Conservation (phyloP, 2,888 invertebrate species). For the Eucriotettix oculatus region DNA sequence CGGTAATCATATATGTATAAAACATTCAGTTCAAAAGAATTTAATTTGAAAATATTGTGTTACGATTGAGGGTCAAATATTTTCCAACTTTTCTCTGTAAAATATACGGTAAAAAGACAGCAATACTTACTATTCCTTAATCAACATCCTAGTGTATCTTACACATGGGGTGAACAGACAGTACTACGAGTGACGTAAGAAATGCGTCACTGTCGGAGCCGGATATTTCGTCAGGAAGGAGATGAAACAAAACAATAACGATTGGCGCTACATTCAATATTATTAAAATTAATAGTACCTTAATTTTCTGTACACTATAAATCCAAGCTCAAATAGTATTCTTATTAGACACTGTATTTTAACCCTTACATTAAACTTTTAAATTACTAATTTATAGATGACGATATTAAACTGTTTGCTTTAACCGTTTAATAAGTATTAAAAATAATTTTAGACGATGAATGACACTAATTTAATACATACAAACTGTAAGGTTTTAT, state of each 20-base stretch:
- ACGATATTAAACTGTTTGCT: no score
- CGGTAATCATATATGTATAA: not conserved
- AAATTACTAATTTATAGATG: no score
- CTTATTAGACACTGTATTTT: no score
- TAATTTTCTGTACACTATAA: no score
- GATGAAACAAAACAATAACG: not conserved
- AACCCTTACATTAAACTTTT: no score
- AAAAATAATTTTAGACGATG: no score
- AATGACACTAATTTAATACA: no score
- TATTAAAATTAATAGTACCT: no score
- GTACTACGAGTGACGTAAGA: constrained; percentile 3
- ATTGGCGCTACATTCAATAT: not conserved
- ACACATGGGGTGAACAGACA: constrained; percentile 19
- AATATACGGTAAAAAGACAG: not conserved
- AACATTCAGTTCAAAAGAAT: no score
- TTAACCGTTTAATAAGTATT: no score
- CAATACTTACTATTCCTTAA: constrained; percentile 52
- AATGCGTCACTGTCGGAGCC: constrained; percentile 1
- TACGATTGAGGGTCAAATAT: not conserved
- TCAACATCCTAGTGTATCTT: constrained; percentile 37
- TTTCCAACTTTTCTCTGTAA: not conserved
- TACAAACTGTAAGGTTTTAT: no score
- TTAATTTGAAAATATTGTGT: not conserved
- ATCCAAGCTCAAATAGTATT: no score
- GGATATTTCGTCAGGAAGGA: not conserved